Percentiles rank a stretch among this genome's conserved stretches.
Evolutionary conservation across 2,888 invertebrate species (phyloP).

Genomic region (Escarpia spicata): DNA sequence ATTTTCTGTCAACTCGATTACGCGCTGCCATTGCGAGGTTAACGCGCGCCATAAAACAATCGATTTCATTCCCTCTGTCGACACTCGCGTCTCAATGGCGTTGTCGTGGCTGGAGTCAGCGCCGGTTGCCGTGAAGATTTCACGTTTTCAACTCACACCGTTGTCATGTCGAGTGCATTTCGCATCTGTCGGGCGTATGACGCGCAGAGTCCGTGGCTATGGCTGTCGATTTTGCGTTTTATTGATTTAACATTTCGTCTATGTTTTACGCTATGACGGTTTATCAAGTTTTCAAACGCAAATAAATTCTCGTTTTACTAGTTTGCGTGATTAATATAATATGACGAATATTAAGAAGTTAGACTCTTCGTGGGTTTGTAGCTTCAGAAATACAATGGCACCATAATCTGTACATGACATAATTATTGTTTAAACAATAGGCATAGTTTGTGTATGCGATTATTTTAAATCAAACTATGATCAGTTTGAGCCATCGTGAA

Average conservation of each 20-base stretch:
- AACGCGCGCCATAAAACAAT: constrained; percentile 3
- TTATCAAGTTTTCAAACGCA: not conserved
- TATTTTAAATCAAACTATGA: not conserved
- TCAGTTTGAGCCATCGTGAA: not conserved
- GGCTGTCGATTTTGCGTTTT: not conserved
- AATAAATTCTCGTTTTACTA: not conserved
- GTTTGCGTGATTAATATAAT: not conserved
- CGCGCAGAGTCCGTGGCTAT: not conserved
- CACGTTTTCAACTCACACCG: not conserved
- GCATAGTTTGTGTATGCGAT: not conserved
- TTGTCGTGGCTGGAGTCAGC: not conserved
- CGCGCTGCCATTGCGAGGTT: not conserved
- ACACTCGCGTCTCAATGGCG: not conserved
- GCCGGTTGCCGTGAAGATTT: not conserved
- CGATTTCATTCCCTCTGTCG: not conserved
- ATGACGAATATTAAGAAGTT: not conserved
- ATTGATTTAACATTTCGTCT: not conserved
- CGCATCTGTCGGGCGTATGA: not conserved
- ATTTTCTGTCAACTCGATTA: constrained; percentile 16
- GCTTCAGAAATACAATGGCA: not conserved
- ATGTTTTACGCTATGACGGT: not conserved
- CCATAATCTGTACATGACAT: too few relatives aligned
- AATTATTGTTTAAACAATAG: too few relatives aligned
- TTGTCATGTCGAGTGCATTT: not conserved
- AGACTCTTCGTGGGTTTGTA: not conserved